A percentile compares a stretch with the other conserved stretches of the same genome.
These are phyloP conservation scores for Odontamblyopus lacepedii DNA, from an alignment of 2,797 vertebrate genomes.

Conservation along the genomic window DNA sequence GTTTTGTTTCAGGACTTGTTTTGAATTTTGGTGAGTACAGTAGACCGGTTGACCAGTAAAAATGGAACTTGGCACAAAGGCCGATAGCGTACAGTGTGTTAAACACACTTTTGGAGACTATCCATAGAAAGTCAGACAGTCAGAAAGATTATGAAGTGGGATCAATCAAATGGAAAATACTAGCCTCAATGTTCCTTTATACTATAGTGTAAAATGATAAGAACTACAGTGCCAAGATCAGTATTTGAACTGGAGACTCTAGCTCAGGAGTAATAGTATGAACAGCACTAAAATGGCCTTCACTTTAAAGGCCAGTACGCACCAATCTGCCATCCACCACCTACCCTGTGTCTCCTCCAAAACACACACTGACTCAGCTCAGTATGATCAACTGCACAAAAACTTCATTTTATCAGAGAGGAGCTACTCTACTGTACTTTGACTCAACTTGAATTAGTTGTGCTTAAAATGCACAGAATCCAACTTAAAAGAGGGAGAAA, in stretches of 20 bases:
- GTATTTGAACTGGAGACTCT: neutral
- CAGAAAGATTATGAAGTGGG: neutral
- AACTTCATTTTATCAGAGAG: neutral
- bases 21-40: slow-evolving; percentile 3
- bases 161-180: neutral
- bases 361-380: no score
- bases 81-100: neutral
- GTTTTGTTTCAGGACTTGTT: slow-evolving; percentile 15
- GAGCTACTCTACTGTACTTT: neutral
- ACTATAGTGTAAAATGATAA: neutral
- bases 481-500: neutral
- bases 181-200: neutral
- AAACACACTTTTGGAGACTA: neutral
- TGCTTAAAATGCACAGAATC: neutral
- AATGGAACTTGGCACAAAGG: neutral
- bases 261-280: neutral
- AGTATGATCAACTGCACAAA: neutral
- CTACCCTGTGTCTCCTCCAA: neutral
- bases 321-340: neutral
- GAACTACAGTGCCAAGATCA: neutral
- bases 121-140: neutral
- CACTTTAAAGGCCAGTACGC: neutral
- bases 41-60: neutral
- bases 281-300: neutral
- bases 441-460: neutral